Conservation (phyloP, 2,888 invertebrate genomes). For the Myopa testacea region DNA sequence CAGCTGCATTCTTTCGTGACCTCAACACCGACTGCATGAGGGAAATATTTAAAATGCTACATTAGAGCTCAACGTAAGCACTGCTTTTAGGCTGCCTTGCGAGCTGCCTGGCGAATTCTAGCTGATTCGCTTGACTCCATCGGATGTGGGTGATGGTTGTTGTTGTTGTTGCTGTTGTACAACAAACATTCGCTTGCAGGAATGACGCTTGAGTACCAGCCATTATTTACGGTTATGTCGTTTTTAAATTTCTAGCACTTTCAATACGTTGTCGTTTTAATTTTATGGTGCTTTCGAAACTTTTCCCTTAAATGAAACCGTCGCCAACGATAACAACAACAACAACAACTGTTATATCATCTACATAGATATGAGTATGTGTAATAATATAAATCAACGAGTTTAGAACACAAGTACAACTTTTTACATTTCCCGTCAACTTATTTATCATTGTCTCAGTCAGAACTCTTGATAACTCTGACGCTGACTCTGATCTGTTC, state of each 20-base stretch:
- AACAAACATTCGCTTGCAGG: conserved; percentile 7
- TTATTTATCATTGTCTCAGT: conserved; percentile 14
- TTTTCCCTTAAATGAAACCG: neutral
- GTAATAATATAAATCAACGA: neutral
- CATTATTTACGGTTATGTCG: conserved; percentile 9
- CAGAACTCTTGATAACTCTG: neutral
- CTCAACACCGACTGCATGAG: neutral
- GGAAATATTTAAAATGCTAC: conserved; percentile 3
- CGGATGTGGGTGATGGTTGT: neutral
- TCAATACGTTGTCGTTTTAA: neutral
- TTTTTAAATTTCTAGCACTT: conserved; percentile 17
- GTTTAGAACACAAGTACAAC: conserved; percentile 3
- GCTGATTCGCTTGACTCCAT: no score
- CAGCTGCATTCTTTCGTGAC: conserved; percentile 3
- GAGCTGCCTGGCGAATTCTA: neutral
- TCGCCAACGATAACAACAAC: neutral
- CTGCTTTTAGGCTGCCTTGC: conserved; percentile 2
- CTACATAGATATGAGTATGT: neutral
- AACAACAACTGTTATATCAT: neutral
- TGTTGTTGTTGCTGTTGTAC: neutral
- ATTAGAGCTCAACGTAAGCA: neutral
- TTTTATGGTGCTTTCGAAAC: neutral
- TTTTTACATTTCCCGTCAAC: conserved; percentile 34
- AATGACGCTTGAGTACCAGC: neutral
- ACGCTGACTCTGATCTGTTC: neutral